Conservation (phyloP, 1,140 invertebrate species). For the Lepidurus arcticus region DNA sequence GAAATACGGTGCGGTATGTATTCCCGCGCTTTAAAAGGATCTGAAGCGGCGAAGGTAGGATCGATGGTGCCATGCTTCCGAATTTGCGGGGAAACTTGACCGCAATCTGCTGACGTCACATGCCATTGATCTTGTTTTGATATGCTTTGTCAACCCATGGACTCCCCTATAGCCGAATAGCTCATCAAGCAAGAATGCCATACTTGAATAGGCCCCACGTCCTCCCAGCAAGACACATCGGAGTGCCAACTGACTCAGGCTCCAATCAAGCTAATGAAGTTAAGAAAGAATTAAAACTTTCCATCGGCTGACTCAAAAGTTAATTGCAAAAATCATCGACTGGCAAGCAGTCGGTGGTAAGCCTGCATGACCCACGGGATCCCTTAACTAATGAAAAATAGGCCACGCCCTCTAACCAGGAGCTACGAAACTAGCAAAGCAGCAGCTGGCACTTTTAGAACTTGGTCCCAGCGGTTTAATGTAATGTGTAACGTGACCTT, state of each 20-base stretch:
- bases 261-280: background rate
- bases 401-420: background rate
- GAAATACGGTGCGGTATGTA: no score
- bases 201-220: background rate
- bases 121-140: background rate
- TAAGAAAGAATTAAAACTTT: background rate
- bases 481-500: background rate
- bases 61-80: constrained; percentile 14
- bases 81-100: background rate
- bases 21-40: no score
- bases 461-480: background rate
- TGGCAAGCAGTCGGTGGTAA: no score
- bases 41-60: no score
- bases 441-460: background rate
- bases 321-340: background rate
- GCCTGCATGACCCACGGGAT: no score
- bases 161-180: background rate
- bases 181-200: background rate
- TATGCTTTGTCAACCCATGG: background rate
- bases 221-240: background rate
- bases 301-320: background rate
- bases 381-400: background rate
- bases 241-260: no score
- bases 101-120: background rate
- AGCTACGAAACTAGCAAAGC: background rate